Conservation (phyloP, 2,888 invertebrate genomes). For the Drosophila kokeensis region DNA sequence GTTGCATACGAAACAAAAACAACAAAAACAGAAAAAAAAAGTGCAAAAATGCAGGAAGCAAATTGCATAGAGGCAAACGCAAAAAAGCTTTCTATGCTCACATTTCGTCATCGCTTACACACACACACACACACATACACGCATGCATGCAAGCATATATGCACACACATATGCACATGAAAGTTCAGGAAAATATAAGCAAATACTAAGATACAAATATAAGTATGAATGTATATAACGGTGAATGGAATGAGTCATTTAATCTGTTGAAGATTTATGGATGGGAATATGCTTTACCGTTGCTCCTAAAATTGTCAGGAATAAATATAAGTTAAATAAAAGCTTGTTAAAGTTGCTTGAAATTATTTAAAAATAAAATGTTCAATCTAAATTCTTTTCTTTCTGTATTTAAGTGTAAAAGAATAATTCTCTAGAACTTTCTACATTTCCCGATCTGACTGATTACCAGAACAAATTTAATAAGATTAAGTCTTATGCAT, state of each 20-base stretch:
- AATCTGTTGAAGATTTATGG: slow-evolving; percentile 9
- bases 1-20: slow-evolving; percentile 42
- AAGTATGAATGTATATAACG: slow-evolving; percentile 10
- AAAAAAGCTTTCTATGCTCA: slow-evolving; percentile 66
- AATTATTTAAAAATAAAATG: background rate
- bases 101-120: slow-evolving; percentile 63
- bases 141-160: slow-evolving; percentile 12
- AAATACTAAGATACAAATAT: slow-evolving; percentile 22
- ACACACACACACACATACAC: background rate
- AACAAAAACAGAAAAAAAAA: slow-evolving; percentile 23
- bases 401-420: background rate
- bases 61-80: slow-evolving; percentile 38
- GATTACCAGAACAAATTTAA: background rate
- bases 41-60: slow-evolving; percentile 67
- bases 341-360: background rate
- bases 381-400: background rate
- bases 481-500: background rate
- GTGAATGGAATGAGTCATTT: slow-evolving; percentile 39
- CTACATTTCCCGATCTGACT: background rate
- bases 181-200: slow-evolving; percentile 56
- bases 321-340: background rate
- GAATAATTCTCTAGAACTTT: background rate
- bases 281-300: background rate
- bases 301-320: background rate
- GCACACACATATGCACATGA: slow-evolving; percentile 21